Conservation (phyloP, 2,797 vertebrate genomes). For the Smutsia temminckii region DNA sequence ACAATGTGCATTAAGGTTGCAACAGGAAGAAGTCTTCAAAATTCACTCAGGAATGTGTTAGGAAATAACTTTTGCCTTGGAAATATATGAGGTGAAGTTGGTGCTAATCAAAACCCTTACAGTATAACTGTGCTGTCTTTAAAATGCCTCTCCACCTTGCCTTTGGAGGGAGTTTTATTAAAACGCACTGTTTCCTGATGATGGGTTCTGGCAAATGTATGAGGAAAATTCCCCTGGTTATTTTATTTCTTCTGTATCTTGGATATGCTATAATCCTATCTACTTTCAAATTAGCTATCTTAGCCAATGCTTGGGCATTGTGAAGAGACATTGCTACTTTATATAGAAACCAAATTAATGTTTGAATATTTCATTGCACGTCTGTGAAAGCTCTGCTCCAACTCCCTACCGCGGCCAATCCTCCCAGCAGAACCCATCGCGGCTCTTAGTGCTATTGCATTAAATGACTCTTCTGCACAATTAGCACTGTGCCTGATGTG, state of each 20-base stretch:
- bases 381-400: background rate
- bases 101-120: background rate
- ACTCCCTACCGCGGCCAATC: background rate
- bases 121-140: background rate
- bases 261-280: too few relatives aligned
- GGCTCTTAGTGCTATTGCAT: background rate
- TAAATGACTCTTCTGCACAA: background rate
- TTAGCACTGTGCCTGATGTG: background rate
- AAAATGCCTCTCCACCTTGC: slow-evolving; percentile 16
- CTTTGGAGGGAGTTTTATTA: background rate
- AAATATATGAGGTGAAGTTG: slow-evolving; percentile 24
- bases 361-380: background rate
- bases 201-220: background rate
- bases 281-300: background rate
- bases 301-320: background rate
- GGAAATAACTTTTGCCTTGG: background rate
- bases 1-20: background rate
- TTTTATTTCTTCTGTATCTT: background rate
- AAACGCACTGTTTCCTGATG: background rate
- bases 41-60: background rate
- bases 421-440: background rate
- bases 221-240: background rate
- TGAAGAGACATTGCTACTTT: background rate
- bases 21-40: background rate
- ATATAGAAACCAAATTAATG: background rate